phyloP scores from a whole-genome alignment of 2,888 invertebrate species.

The Pollenia angustigena region DNA sequence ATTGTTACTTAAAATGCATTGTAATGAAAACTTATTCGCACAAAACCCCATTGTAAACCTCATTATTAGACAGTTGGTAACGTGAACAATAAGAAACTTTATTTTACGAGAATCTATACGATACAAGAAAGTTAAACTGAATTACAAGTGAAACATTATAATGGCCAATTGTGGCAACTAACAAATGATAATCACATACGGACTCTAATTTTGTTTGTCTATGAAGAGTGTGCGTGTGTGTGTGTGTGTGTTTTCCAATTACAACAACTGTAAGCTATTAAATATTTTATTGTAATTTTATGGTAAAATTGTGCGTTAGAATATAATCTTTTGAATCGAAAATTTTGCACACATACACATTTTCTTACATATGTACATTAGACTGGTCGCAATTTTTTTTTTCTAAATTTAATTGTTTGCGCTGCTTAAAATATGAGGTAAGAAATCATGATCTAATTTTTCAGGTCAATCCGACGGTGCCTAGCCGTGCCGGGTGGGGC shows the following conservation, averaged over 20 bases:
- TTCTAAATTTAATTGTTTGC: no score
- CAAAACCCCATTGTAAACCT: constrained; percentile 2
- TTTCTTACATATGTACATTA: no score
- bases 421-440: no score
- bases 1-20: constrained; percentile 12
- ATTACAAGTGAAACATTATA: constrained; percentile 11
- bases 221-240: not conserved
- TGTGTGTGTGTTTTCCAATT: not conserved
- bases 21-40: not conserved
- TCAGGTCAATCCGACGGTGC: no score
- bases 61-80: constrained; percentile 23
- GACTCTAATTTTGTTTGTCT: no score
- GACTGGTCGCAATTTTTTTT: no score
- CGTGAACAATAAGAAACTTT: constrained; percentile 13
- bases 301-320: not conserved
- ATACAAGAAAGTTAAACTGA: constrained; percentile 8
- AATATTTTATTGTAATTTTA: not conserved
- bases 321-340: not conserved
- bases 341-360: not conserved
- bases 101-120: not conserved
- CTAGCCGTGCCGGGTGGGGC: no score
- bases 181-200: not conserved
- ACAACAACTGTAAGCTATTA: not conserved
- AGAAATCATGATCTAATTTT: no score
- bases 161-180: constrained; percentile 6